Base-by-base conservation (phyloP, 2,113 vertebrate species). In the Callopanchax toddi region DNA sequence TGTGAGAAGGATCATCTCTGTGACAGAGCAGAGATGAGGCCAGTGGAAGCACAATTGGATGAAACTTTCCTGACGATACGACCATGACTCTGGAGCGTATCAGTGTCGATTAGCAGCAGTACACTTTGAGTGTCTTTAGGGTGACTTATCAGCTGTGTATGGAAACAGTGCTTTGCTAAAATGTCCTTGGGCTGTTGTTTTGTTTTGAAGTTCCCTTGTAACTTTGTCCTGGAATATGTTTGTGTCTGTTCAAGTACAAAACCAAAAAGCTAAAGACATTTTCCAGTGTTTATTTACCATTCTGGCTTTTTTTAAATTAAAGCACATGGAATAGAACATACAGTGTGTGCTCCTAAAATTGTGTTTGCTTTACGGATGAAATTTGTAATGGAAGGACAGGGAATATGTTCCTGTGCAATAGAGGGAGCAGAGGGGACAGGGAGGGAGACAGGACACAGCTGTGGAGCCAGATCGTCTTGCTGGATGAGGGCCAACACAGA, bases 401-500 rank as follows among this genome's bases (percentile, higher is more conserved):
- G 45, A 71, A 52, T 81, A 29, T 69, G 65, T 67, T 84, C 34
- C 64, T 86, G 71, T 66, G 67, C 11, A 13, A 73, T 50, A 45
- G 49, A 73, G 65, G 65, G 61, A 71, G 64, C 68, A 71, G 34
- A 76, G 60, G 72, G 82, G 76, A 82, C 61, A 34, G 12, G 62
- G 76, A 72, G 74, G 23, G 60, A 85, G 78, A 45, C 63, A 71
- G 74, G 64, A 67, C 78, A 87, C 74, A 83, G 82, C 82, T 86
- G 74, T 81, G 78, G 83, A 87, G 86, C 71, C 86, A 86, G 72
- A 86, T 81, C 69, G 68, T 71, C 70, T 69, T 52, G 12, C 65
- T 90, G 88, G 88, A 89, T 60, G 64, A 9, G 4, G 39, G 85
- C 88, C 91, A 90, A 68, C 62, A 72, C 16, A 46, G 67, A 82